Conservation (phyloP, 37 sponge, comb jelly and placozoan genomes). For the Oopsacas minuta region DNA sequence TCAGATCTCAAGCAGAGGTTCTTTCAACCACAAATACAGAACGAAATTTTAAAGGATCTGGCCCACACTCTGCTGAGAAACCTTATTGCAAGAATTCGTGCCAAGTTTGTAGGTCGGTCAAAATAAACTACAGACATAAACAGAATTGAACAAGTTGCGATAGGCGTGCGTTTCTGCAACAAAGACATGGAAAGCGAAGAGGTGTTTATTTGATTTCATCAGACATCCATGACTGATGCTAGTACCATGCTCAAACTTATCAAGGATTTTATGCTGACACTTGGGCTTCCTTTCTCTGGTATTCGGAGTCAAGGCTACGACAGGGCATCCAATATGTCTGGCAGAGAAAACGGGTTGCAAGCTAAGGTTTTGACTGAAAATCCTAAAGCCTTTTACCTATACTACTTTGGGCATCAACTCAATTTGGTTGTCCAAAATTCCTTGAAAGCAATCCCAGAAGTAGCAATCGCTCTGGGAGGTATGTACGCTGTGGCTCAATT, state of each 20-base stretch:
- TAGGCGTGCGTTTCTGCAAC: constrained; percentile 3
- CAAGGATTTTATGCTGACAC: not conserved
- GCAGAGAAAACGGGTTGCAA: constrained; percentile 16
- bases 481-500: constrained; percentile 15
- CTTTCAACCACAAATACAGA: not conserved
- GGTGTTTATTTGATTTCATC: constrained; percentile 14
- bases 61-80: constrained; percentile 16
- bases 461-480: constrained; percentile 18
- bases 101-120: not conserved
- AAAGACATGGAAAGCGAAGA: constrained; percentile 13
- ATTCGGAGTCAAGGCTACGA: not conserved
- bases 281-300: constrained; percentile 20
- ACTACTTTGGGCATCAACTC: constrained; percentile 7
- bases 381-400: constrained; percentile 17
- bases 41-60: constrained; percentile 10
- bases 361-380: constrained; percentile 17
- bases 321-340: constrained; percentile 6
- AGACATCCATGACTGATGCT: constrained; percentile 17
- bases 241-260: constrained; percentile 10
- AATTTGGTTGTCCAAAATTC: constrained; percentile 16
- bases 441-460: constrained; percentile 8
- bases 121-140: constrained; percentile 16
- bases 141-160: constrained; percentile 2
- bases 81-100: constrained; percentile 13
- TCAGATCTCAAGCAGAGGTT: constrained; percentile 17